phyloP scores from a whole-genome alignment of 2,888 invertebrate genomes.

The Rhamnusium bicolor region DNA sequence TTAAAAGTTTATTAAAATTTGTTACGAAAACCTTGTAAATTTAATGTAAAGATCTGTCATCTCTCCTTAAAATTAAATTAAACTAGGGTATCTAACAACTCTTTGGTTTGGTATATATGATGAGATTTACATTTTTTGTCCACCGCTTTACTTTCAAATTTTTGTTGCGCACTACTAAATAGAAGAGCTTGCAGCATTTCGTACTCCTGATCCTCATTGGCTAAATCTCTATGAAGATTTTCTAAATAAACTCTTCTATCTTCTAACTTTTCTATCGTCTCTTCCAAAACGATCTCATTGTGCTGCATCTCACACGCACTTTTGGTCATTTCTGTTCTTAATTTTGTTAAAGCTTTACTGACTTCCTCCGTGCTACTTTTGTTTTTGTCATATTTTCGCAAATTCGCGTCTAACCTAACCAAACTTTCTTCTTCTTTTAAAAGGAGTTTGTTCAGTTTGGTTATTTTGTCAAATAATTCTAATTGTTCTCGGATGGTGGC shows the following conservation, averaged over 20 bases:
- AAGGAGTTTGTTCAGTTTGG: constrained; percentile 81
- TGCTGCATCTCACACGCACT: constrained; percentile 71
- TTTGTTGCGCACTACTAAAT: constrained; percentile 60
- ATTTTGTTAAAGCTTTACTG: constrained; percentile 61
- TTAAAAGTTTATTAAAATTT: background rate
- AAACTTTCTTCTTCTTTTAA: constrained; percentile 83
- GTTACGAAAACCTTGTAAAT: background rate
- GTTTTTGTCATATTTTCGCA: constrained; percentile 70
- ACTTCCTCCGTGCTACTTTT: constrained; percentile 62
- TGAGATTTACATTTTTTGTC: constrained; percentile 54
- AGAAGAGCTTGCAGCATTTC: constrained; percentile 70
- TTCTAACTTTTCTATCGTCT: constrained; percentile 66
- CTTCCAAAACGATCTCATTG: constrained; percentile 69
- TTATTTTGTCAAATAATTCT: constrained; percentile 82
- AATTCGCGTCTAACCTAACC: constrained; percentile 76
- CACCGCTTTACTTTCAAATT: constrained; percentile 35
- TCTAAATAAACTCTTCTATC: constrained; percentile 64
- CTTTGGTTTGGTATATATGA: constrained; percentile 69
- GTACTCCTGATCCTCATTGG: constrained; percentile 67
- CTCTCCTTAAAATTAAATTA: constrained; percentile 48
- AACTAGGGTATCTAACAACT: constrained; percentile 71
- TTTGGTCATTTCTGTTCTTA: constrained; percentile 69
- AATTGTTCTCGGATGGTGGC: constrained; percentile 77
- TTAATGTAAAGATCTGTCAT: background rate
- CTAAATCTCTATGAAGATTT: constrained; percentile 65